These are phyloP conservation scores for Ischnura elegans DNA, from an alignment of 2,888 invertebrate species.

Conservation along the genomic window DNA sequence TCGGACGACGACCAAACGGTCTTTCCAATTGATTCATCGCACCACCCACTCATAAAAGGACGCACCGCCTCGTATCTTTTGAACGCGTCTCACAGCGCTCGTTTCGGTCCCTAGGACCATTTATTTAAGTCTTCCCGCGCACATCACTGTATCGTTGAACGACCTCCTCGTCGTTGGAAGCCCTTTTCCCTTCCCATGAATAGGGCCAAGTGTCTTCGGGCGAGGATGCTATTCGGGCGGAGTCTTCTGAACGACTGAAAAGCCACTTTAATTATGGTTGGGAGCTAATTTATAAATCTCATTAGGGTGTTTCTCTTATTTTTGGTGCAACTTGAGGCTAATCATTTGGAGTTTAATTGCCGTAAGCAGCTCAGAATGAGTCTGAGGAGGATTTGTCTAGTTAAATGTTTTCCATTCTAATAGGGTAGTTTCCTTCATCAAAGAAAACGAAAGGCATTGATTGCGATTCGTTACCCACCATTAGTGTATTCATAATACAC, in stretches of 20 bases:
- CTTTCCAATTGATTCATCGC: constrained; percentile 18
- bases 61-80: not conserved
- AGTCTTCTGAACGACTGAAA: too few relatives aligned
- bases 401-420: too few relatives aligned
- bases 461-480: too few relatives aligned
- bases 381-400: too few relatives aligned
- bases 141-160: not conserved
- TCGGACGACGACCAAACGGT: not conserved
- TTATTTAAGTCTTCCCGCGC: not conserved
- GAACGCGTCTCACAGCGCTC: not conserved
- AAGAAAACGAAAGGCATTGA: too few relatives aligned
- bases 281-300: not conserved
- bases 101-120: not conserved
- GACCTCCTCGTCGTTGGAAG: not conserved
- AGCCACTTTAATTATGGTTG: not conserved
- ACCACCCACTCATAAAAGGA: not conserved
- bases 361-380: too few relatives aligned
- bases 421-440: too few relatives aligned
- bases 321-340: too few relatives aligned
- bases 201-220: not conserved
- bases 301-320: not conserved
- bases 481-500: too few relatives aligned
- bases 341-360: too few relatives aligned
- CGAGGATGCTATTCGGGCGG: not conserved
- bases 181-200: not conserved